Conservation (phyloP, 2,888 invertebrate species). For the Dicyrtoma fusca region DNA sequence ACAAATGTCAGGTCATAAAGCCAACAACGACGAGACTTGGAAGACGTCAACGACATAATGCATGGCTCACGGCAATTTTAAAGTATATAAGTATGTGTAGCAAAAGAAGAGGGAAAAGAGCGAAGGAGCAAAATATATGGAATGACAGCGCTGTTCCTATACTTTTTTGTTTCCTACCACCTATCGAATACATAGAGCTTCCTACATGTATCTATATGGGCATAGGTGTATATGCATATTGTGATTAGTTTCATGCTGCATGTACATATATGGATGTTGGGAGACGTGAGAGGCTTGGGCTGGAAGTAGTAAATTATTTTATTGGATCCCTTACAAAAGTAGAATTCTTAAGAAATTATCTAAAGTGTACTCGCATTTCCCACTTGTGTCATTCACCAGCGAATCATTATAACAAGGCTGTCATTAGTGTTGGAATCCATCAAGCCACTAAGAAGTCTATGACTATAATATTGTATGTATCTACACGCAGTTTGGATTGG, state of each 20-base stretch:
- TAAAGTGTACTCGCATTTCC: constrained; percentile 53
- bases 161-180: no score
- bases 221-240: constrained; percentile 14
- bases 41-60: constrained; percentile 27
- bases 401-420: constrained; percentile 48
- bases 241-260: not conserved
- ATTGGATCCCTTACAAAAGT: constrained; percentile 48
- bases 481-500: no score
- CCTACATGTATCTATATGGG: constrained; percentile 2
- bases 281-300: not conserved
- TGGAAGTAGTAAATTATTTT: constrained; percentile 55
- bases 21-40: not conserved
- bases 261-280: no score
- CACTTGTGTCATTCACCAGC: constrained; percentile 52
- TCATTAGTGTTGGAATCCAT: constrained; percentile 38
- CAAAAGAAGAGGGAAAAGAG: not conserved
- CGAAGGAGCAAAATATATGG: no score
- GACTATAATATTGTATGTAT: no score
- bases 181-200: no score
- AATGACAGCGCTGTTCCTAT: not conserved
- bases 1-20: constrained; percentile 46
- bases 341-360: constrained; percentile 55
- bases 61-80: constrained; percentile 39
- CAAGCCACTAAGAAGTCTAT: constrained; percentile 1
- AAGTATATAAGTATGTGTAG: not conserved